Percentiles rank a stretch among this genome's conserved stretches.
Evolutionary conservation across 2,888 invertebrate genomes (phyloP).

Genomic region (Pristionchus entomophagus): DNA sequence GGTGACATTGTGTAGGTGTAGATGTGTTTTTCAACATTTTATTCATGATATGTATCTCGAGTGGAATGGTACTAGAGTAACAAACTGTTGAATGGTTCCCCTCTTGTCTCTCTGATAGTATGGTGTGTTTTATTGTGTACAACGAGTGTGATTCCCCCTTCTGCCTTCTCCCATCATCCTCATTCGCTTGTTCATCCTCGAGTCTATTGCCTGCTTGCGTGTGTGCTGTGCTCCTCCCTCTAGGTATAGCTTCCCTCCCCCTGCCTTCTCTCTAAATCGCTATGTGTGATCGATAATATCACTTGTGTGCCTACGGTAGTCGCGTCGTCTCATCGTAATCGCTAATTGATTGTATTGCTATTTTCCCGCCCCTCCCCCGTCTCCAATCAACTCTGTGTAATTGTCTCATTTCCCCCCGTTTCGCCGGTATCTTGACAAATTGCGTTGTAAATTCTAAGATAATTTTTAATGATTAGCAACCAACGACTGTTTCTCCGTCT

Average conservation of each 20-base stretch:
- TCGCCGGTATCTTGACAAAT: background rate
- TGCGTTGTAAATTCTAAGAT: background rate
- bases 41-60: background rate
- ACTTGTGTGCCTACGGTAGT: slow-evolving; percentile 30
- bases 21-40: background rate
- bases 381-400: slow-evolving; percentile 12
- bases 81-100: background rate
- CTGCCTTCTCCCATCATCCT: background rate
- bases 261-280: slow-evolving; percentile 30
- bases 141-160: slow-evolving; percentile 8
- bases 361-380: background rate
- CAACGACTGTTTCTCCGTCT: background rate
- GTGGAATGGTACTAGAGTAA: background rate
- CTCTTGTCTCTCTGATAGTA: background rate
- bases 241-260: slow-evolving; percentile 14
- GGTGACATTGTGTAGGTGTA: background rate
- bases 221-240: background rate
- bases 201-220: slow-evolving; percentile 34
- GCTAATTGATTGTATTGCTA: background rate
- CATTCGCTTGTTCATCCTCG: background rate
- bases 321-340: background rate
- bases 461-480: background rate
- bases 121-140: background rate
- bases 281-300: background rate
- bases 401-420: background rate